Conservation (phyloP, 2,797 vertebrate genomes). For the Artibeus jamaicensis region DNA sequence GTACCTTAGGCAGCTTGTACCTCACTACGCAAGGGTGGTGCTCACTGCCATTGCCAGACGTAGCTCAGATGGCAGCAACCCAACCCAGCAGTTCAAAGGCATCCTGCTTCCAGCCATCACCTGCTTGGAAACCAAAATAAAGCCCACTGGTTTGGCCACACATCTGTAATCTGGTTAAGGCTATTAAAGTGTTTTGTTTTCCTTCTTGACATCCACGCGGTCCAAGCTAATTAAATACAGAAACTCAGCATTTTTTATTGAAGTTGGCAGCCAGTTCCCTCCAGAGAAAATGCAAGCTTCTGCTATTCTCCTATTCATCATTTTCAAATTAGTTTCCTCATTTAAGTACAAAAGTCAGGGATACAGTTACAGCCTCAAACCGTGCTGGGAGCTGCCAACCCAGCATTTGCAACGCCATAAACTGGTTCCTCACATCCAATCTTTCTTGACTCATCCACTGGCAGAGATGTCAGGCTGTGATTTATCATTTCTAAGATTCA, state of each 20-base stretch:
- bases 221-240: neutral
- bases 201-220: conserved; percentile 18
- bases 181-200: neutral
- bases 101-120: neutral
- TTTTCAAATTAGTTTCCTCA: conserved; percentile 75
- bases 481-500: conserved; percentile 11
- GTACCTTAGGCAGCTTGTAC: no score
- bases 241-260: conserved; percentile 51
- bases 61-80: neutral
- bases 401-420: conserved; percentile 6
- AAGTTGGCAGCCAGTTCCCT: conserved; percentile 49
- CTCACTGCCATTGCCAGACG: neutral
- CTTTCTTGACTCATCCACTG: conserved; percentile 15
- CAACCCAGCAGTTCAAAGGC: neutral
- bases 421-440: conserved; percentile 17
- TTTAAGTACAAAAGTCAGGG: conserved; percentile 53
- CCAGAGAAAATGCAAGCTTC: conserved; percentile 55
- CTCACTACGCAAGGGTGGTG: neutral
- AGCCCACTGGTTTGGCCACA: neutral
- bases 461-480: conserved; percentile 20
- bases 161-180: conserved; percentile 7
- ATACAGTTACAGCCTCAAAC: neutral
- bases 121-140: conserved; percentile 47
- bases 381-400: neutral
- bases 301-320: conserved; percentile 57